phyloP scores from a whole-genome alignment of 2,113 vertebrate species.

The Siphamia tubifer region DNA sequence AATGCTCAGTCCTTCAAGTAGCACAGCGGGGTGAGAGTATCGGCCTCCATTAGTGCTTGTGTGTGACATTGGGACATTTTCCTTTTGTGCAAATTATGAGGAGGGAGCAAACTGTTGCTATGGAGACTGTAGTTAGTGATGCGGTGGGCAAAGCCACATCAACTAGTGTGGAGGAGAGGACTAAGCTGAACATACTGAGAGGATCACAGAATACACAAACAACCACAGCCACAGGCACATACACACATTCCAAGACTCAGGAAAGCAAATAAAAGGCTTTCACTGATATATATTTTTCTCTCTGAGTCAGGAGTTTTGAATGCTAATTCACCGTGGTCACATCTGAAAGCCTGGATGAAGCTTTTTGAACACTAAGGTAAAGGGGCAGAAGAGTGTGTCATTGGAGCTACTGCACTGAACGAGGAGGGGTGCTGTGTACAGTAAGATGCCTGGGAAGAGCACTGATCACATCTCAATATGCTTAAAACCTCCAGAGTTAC shows the following conservation, averaged over 20 bases:
- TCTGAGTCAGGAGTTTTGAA: conserved; percentile 24
- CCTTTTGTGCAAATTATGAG: conserved; percentile 67
- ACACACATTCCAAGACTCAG: neutral
- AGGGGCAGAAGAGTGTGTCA: conserved; percentile 8
- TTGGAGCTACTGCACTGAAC: conserved; percentile 1
- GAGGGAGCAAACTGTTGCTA: conserved; percentile 72
- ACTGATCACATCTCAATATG: conserved; percentile 10
- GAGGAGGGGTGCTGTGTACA: neutral
- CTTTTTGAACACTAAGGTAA: conserved; percentile 15
- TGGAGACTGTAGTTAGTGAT: conserved; percentile 72
- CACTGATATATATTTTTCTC: conserved; percentile 8
- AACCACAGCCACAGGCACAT: neutral
- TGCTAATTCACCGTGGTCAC: conserved; percentile 16
- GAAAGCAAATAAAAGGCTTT: conserved; percentile 45
- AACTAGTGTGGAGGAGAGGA: conserved; percentile 46
- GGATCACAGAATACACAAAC: conserved; percentile 37
- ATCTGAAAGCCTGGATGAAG: conserved; percentile 24
- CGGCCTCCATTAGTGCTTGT: conserved; percentile 38
- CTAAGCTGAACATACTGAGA: conserved; percentile 46
- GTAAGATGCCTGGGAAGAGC: neutral
- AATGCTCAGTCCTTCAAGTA: conserved; percentile 33
- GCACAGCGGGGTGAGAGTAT: conserved; percentile 30
- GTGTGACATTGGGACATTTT: conserved; percentile 60
- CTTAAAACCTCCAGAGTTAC: neutral
- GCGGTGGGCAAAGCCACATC: conserved; percentile 53